Conservation (phyloP, 2,888 invertebrate species). For the Nomada hirtipes region DNA sequence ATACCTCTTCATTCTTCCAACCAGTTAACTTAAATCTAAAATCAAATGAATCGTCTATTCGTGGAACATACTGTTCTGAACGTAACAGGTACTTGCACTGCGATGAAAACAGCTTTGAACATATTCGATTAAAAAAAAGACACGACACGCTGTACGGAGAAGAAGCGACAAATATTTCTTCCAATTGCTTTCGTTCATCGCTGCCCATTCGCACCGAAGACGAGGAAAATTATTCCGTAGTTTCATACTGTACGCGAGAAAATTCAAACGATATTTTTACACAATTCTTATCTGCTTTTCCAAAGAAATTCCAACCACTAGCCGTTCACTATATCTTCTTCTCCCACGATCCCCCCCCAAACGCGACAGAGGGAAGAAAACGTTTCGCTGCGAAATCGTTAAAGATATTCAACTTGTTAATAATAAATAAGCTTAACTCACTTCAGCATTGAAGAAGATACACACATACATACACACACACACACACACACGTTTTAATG, state of each 20-base stretch:
- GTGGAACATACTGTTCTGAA: too few species aligned
- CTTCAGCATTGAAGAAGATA: conserved; percentile 39
- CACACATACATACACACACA: too few species aligned
- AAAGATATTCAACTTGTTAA: conserved; percentile 18
- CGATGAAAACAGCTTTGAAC: too few species aligned
- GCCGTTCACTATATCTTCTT: conserved; percentile 20
- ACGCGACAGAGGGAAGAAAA: background rate
- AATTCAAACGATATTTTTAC: background rate
- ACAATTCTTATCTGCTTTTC: conserved; percentile 16
- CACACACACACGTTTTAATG: conserved; percentile 13
- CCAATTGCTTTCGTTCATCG: background rate
- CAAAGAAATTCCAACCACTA: conserved; percentile 30
- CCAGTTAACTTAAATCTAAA: too few species aligned
- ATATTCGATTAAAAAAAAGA: too few species aligned
- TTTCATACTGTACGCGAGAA: background rate
- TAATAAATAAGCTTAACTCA: conserved; percentile 49
- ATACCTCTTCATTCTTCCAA: too few species aligned
- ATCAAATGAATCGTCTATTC: too few species aligned
- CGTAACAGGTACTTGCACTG: too few species aligned
- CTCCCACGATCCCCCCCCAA: too few species aligned
- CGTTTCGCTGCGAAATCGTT: conserved; percentile 23
- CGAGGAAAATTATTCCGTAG: background rate
- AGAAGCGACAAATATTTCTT: background rate
- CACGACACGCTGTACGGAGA: too few species aligned
- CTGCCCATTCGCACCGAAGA: background rate